phyloP scores from a whole-genome alignment of 1,140 invertebrate genomes.

The Rhagoletis pomonella region DNA sequence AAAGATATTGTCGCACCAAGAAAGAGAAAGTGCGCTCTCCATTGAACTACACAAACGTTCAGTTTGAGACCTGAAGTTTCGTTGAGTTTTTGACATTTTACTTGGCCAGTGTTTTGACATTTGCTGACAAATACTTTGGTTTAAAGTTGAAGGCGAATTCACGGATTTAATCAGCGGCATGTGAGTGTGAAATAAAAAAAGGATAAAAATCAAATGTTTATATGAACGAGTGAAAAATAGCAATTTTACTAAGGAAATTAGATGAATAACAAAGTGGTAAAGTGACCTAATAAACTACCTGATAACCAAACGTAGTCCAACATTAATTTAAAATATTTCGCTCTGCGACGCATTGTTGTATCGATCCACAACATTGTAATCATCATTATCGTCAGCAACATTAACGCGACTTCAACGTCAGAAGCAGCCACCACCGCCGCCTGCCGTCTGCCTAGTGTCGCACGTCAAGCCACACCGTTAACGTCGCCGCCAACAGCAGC shows the following conservation, averaged over 20 bases:
- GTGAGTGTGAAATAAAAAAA: not conserved
- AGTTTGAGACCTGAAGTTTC: not conserved
- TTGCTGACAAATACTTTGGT: not conserved
- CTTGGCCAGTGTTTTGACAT: not conserved
- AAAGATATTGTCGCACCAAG: not conserved
- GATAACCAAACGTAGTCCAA: too few relatives aligned
- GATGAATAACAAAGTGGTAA: too few relatives aligned
- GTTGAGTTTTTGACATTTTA: constrained; percentile 28
- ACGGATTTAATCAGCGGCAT: not conserved
- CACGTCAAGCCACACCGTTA: not conserved
- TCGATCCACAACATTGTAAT: constrained; percentile 46
- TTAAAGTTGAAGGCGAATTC: not conserved
- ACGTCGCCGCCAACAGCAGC: not conserved
- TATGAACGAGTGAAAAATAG: too few relatives aligned
- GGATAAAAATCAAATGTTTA: too few relatives aligned
- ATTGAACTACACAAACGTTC: too few relatives aligned
- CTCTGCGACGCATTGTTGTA: constrained; percentile 32
- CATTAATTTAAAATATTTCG: not conserved
- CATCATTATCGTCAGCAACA: constrained; percentile 34
- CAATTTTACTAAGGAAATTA: too few relatives aligned
- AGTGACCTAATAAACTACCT: too few relatives aligned
- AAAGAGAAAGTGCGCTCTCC: not conserved
- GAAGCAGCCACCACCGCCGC: not conserved
- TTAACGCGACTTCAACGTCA: not conserved
- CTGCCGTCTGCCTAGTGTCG: not conserved